phyloP scores from a whole-genome alignment of 2,888 invertebrate genomes.

The Acrocyrtus sp. region DNA sequence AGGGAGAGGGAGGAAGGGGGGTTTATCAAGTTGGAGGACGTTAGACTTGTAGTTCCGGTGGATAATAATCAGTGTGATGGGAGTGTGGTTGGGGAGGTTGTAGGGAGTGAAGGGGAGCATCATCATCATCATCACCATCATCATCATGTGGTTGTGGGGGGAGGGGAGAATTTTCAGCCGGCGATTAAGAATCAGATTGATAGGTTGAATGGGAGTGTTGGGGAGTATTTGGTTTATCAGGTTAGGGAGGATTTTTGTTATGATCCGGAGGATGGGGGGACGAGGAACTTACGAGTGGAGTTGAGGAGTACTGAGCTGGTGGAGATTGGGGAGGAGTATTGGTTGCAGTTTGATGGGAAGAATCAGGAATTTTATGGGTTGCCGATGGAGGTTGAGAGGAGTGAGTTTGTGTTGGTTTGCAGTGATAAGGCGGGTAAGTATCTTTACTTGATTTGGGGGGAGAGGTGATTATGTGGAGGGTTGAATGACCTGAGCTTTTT shows the following conservation, averaged over 20 bases:
- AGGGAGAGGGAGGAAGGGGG: too few species aligned
- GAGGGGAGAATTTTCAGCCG: constrained; percentile 76
- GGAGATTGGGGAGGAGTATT: constrained; percentile 75
- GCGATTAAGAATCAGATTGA: constrained; percentile 86
- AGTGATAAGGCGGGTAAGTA: constrained; percentile 39
- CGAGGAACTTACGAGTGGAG: constrained; percentile 77
- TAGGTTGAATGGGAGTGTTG: constrained; percentile 81
- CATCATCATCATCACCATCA: too few species aligned
- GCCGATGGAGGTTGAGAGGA: constrained; percentile 71
- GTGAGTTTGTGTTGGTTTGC: constrained; percentile 36
- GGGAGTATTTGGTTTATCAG: constrained; percentile 81
- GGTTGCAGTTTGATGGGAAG: constrained; percentile 89
- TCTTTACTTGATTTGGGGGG: too few species aligned
- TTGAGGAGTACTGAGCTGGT: constrained; percentile 79
- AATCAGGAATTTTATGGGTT: constrained; percentile 92
- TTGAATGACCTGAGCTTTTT: too few species aligned
- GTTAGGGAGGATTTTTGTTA: constrained; percentile 81
- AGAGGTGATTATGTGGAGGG: too few species aligned
- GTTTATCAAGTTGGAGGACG: constrained; percentile 14
- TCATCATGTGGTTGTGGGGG: constrained; percentile 63
- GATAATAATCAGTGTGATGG: constrained; percentile 14
- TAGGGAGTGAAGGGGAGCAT: constrained; percentile 40
- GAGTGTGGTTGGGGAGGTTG: constrained; percentile 6
- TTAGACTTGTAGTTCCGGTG: neutral
- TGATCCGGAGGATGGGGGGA: constrained; percentile 85